Evolutionary conservation across 2,113 vertebrate species (phyloP), one percentile per base, ranked within the genome.

Genomic region (Prunella himalayana): DNA sequence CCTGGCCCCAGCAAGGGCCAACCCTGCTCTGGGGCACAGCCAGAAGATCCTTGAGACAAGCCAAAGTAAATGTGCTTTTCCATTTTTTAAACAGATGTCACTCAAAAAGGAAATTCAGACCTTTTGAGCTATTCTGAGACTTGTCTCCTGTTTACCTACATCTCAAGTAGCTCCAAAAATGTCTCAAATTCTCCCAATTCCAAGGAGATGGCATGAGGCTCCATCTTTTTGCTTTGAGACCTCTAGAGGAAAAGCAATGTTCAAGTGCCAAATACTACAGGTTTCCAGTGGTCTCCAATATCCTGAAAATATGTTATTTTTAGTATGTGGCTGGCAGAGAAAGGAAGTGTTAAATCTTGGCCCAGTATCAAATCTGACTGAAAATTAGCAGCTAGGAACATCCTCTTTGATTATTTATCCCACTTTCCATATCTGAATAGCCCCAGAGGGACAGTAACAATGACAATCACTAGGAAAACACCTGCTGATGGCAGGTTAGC

Each of bases 311-410:
- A 90, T 49, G 76, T 90, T 97, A 97, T 96, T 96, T 94, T 95
- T 96, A 95, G 85, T 79, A 88, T 28, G 77, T 57, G 90, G 92
- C 47, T 95, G 94, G 90, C 95, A 95, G 82, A 88, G 69, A 95
- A 89, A 88, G 92, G 95, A 96, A 97, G 95, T 94, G 94, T 95
- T 97, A 96, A 91, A 95, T 90, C 90, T 94, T 97, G 95, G 93
- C 79, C n/a, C 44, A 17, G 31, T 20, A 80, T 92, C 95, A 97
- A 92, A 94, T 91, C 87, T 64, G 95, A 82, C 95, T 88, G 92
- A 93, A 96, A 97, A 96, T 90, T 92, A 97, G 90, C 92, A 97
- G 88, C 72, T 91, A 88, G 90, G 94, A 96, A 94, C 95, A 97
- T 96, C 94, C 92, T 94, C 80, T 94, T 94, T 79, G 90, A 94